Evolutionary conservation across 2,888 invertebrate genomes (phyloP), one percentile per base, ranked within the genome.

Genomic region (Dasypogon diadema): DNA sequence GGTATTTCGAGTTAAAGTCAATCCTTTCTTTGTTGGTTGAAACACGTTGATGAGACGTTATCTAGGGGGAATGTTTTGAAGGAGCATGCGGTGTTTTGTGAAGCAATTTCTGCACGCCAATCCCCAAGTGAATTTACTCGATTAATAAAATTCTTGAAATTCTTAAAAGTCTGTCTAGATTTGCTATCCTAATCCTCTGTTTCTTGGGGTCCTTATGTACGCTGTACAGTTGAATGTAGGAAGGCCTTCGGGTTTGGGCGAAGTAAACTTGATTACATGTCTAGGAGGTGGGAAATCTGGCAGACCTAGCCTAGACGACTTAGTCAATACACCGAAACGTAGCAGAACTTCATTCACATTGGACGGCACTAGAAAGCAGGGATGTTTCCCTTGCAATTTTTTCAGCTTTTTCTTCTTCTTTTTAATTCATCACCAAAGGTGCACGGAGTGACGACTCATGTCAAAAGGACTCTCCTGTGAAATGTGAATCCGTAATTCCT

Each of bases 391-490:
- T 42, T 51, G 46, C 48, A 51, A 34, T 54, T 26, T 54, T 70
- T 48, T 30, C 54, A 48, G 18, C n/a, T 54, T 54, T 72, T 54
- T 18, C n/a, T 26, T 34, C 8, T 34, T 72, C 10, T 26, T 55
- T 58, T 73, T 73, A 56, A 73, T 58, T 73, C 56, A 73, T 56
- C 73, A 73, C 56, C 12, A 46, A 73, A 73, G 73, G 73, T 73
- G 73, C 73, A 73, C 34, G 42, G 24, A 37, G 55, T 73, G 70
- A 70, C 51, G 70, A 70, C 21, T 70, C 51, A 70, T 30, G 30
- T 70, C 70, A 54, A 70, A 70, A 70, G 34, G 18, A 26, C 16
- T 70, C 70, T 54, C 22, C 30, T 51, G 30, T 70, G 30, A 70
- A 70, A 70, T 70, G 51, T 70, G 54, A 70, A 54, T 54, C 54